A percentile compares a stretch with the other conserved stretches of the same genome.
These are phyloP conservation scores for Hippocampus barbouri DNA, from an alignment of 2,113 vertebrate species.

Conservation along the genomic window DNA sequence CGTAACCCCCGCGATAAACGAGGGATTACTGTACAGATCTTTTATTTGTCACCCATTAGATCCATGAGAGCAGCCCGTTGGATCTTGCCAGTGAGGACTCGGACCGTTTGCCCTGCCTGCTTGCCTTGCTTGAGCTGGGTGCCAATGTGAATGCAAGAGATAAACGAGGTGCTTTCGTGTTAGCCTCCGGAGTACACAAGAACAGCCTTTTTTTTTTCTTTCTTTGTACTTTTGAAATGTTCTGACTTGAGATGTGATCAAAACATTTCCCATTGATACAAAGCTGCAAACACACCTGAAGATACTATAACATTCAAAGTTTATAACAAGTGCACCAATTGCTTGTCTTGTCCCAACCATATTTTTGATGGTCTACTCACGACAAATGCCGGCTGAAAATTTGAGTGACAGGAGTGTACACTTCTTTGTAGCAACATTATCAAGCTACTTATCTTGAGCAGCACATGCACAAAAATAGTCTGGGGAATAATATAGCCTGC, in stretches of 20 bases:
- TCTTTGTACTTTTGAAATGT: neutral
- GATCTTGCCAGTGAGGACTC: constrained; percentile 89
- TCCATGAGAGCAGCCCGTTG: constrained; percentile 91
- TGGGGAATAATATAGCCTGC: neutral
- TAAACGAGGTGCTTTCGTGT: constrained; percentile 74
- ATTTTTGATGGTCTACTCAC: neutral
- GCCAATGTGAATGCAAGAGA: constrained; percentile 82
- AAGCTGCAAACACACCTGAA: neutral
- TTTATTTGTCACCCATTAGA: constrained; percentile 59
- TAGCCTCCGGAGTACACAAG: neutral
- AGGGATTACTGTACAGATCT: neutral
- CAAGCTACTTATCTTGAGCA: neutral
- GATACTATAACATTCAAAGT: neutral
- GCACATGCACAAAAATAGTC: neutral
- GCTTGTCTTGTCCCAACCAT: too few species aligned
- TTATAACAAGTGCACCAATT: too few species aligned
- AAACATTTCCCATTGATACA: too few species aligned
- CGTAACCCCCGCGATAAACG: too few species aligned
- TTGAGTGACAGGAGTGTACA: neutral
- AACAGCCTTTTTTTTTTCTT: neutral
- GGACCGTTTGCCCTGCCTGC: constrained; percentile 82
- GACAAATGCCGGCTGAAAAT: neutral
- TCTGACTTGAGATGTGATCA: too few species aligned
- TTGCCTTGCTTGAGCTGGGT: constrained; percentile 81
- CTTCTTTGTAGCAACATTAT: neutral